A percentile compares a stretch with the other conserved stretches of the same genome.
These are phyloP conservation scores for Mechanitis mazaeus DNA, from an alignment of 2,888 invertebrate genomes.

Conservation along the genomic window DNA sequence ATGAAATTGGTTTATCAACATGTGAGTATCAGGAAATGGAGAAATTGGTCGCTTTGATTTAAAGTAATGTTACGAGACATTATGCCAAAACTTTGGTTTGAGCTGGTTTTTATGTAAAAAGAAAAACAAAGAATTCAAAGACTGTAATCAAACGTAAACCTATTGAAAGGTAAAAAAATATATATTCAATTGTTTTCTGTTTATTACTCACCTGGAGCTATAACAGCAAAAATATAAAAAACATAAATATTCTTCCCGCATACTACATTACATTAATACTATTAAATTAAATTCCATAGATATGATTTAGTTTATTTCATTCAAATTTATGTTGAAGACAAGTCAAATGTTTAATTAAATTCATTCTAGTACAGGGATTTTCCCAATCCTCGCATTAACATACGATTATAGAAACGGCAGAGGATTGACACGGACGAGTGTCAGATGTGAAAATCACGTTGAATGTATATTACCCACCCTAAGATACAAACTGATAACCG, in stretches of 20 bases:
- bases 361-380: constrained; percentile 13
- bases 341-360: constrained; percentile 27
- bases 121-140: background rate
- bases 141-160: no score
- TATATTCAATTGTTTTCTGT: background rate
- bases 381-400: constrained; percentile 26
- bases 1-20: background rate
- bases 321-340: constrained; percentile 22
- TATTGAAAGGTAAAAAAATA: background rate
- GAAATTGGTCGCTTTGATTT: no score
- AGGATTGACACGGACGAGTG: constrained; percentile 11
- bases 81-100: no score
- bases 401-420: constrained; percentile 25
- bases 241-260: background rate
- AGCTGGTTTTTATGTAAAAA: background rate
- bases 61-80: no score
- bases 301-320: constrained; percentile 3
- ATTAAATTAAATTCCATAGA: background rate
- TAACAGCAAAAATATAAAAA: background rate
- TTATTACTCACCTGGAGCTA: background rate
- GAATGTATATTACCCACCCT: background rate
- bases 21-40: no score
- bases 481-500: no score
- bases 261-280: background rate
- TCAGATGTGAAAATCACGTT: constrained; percentile 11